Conservation (phyloP, 2,797 vertebrate genomes). For the Chromis chromis region DNA sequence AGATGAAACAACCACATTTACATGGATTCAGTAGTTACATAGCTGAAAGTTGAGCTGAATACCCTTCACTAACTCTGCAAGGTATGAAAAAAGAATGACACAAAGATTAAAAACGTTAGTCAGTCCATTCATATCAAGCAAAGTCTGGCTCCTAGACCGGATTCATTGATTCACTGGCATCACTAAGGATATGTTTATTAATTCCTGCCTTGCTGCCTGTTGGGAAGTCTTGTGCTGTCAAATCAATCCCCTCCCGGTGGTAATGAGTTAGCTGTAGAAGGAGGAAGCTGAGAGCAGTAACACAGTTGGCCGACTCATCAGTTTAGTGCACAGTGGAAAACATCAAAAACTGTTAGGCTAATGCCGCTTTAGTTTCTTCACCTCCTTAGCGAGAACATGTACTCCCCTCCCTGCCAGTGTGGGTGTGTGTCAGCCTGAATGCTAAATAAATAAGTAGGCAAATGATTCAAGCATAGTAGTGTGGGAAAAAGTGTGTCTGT, state of each 20-base stretch:
- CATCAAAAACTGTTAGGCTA: conserved; percentile 56
- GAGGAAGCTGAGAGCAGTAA: conserved; percentile 43
- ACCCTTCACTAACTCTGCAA: not conserved
- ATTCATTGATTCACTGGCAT: conserved; percentile 27
- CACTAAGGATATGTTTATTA: conserved; percentile 37
- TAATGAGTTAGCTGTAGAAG: conserved; percentile 38
- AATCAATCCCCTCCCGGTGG: conserved; percentile 41
- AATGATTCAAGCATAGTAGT: conserved; percentile 36
- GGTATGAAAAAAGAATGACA: not conserved
- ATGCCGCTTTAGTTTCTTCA: conserved; percentile 55
- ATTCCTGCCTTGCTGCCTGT: conserved; percentile 44
- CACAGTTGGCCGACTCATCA: conserved; percentile 41
- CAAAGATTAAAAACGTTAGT: not conserved
- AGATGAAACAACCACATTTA: not conserved
- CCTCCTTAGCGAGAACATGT: conserved; percentile 36
- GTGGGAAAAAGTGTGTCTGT: conserved; percentile 18
- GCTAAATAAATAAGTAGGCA: conserved; percentile 27
- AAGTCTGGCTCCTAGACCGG: not conserved
- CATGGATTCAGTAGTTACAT: not conserved
- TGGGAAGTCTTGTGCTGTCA: conserved; percentile 26
- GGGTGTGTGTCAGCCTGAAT: conserved; percentile 37
- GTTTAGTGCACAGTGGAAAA: conserved; percentile 53
- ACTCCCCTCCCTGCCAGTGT: conserved; percentile 16
- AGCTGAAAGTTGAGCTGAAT: not conserved
- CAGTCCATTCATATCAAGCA: not conserved